Conservation (phyloP, 2,113 vertebrate genomes). For the Pedetes capensis region DNA sequence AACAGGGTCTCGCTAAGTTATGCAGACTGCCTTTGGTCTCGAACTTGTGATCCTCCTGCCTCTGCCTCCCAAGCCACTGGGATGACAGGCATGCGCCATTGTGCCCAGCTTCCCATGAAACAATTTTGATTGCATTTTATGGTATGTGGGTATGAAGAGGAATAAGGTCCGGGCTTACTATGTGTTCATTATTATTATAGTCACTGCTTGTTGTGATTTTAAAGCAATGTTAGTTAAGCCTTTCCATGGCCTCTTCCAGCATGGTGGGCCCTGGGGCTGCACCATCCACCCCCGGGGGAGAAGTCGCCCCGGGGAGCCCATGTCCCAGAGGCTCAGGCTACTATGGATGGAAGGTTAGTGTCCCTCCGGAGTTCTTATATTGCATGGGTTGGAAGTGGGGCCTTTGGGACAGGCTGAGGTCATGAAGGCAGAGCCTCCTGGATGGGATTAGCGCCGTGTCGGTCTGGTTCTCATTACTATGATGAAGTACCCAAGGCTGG, state of each 20-base stretch:
- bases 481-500: not conserved
- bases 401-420: not conserved
- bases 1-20: too few species aligned
- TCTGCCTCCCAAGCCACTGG: too few species aligned
- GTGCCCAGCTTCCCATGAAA: too few species aligned
- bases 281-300: not conserved
- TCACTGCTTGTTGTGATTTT: not conserved
- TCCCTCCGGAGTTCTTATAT: not conserved
- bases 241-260: not conserved
- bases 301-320: too few species aligned
- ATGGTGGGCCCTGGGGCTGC: too few species aligned
- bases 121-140: too few species aligned
- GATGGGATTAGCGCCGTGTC: not conserved
- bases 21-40: too few species aligned
- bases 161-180: too few species aligned
- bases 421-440: not conserved
- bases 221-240: too few species aligned
- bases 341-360: not conserved
- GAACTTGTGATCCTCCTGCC: too few species aligned
- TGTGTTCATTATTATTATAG: fast-evolving
- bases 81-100: too few species aligned
- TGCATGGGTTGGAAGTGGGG: not conserved
- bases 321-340: not conserved
- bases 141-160: too few species aligned
- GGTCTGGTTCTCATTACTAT: not conserved